Conservation (phyloP, 1,140 invertebrate genomes). For the Hycleus cichorii region DNA sequence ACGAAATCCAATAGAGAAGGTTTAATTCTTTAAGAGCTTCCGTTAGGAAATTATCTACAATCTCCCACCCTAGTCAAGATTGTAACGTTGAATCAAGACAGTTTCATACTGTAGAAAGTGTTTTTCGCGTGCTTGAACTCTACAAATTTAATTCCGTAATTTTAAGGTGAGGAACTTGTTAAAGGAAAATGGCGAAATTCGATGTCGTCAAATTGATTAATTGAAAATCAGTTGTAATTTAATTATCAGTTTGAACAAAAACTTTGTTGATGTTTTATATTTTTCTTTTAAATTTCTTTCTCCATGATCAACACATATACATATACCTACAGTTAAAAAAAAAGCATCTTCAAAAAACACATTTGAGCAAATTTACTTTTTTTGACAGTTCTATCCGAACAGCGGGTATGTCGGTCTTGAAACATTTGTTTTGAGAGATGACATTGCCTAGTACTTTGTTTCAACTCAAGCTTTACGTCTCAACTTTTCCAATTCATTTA, state of each 20-base stretch:
- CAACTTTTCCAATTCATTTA: conserved; percentile 18
- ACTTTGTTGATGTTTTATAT: too few relatives aligned
- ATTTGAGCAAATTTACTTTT: conserved; percentile 16
- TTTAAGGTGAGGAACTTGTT: conserved; percentile 12
- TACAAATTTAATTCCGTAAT: conserved; percentile 13
- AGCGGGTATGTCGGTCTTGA: conserved; percentile 1
- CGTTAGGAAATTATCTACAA: conserved; percentile 16
- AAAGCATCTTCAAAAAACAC: conserved; percentile 9
- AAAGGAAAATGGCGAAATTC: not conserved
- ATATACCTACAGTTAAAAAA: not conserved
- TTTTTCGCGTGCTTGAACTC: conserved; percentile 12
- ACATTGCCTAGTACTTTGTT: conserved; percentile 7
- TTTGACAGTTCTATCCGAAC: conserved; percentile 5
- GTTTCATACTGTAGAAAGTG: conserved; percentile 10
- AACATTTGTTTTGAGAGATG: conserved; percentile 15
- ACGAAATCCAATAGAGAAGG: conserved; percentile 13
- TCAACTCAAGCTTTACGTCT: conserved; percentile 12
- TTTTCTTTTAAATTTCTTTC: too few relatives aligned
- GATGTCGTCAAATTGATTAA: too few relatives aligned
- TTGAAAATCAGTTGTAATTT: too few relatives aligned
- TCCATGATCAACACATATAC: too few relatives aligned
- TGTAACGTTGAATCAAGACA: conserved; percentile 6
- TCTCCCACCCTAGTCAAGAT: conserved; percentile 10
- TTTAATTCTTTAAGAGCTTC: conserved; percentile 19
- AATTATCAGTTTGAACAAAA: too few relatives aligned